Evolutionary conservation across 2,888 invertebrate genomes (phyloP).

Genomic region (Marronus borbonicus): DNA sequence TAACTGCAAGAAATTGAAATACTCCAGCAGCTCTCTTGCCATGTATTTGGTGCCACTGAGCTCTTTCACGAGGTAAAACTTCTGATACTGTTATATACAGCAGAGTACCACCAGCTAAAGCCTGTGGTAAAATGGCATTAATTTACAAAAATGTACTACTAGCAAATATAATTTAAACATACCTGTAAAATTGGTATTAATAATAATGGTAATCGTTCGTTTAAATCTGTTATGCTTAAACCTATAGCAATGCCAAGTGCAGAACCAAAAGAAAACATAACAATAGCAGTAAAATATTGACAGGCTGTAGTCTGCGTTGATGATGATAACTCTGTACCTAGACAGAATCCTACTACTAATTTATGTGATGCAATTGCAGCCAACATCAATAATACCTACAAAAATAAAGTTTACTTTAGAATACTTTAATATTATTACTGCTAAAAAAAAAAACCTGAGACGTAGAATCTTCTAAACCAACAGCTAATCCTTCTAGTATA

Average conservation of each 20-base stretch:
- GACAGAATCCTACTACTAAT: slow-evolving; percentile 85
- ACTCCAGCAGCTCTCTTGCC: slow-evolving; percentile 75
- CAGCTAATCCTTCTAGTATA: slow-evolving; percentile 85
- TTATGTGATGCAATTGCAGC: slow-evolving; percentile 86
- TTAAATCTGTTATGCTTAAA: slow-evolving; percentile 74
- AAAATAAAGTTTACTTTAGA: slow-evolving; percentile 48
- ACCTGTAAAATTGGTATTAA: slow-evolving; percentile 79
- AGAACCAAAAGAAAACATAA: slow-evolving; percentile 80
- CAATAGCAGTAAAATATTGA: slow-evolving; percentile 75
- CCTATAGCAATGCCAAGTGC: slow-evolving; percentile 80
- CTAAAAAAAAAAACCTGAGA: slow-evolving; percentile 72
- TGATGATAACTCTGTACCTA: slow-evolving; percentile 80
- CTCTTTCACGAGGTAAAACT: slow-evolving; percentile 83
- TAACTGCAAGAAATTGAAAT: slow-evolving; percentile 76
- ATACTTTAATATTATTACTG: background rate
- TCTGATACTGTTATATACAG: slow-evolving; percentile 86
- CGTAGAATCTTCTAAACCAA: slow-evolving; percentile 81
- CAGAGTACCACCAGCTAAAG: slow-evolving; percentile 83
- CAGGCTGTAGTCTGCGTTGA: slow-evolving; percentile 64
- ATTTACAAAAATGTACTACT: slow-evolving; percentile 14
- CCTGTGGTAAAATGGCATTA: slow-evolving; percentile 68
- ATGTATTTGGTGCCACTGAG: slow-evolving; percentile 78
- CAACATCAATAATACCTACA: slow-evolving; percentile 78
- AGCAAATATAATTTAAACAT: slow-evolving; percentile 69
- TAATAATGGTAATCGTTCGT: slow-evolving; percentile 70